Base-by-base conservation (phyloP, 2,113 vertebrate genomes). In the Carettochelys insculpta region DNA sequence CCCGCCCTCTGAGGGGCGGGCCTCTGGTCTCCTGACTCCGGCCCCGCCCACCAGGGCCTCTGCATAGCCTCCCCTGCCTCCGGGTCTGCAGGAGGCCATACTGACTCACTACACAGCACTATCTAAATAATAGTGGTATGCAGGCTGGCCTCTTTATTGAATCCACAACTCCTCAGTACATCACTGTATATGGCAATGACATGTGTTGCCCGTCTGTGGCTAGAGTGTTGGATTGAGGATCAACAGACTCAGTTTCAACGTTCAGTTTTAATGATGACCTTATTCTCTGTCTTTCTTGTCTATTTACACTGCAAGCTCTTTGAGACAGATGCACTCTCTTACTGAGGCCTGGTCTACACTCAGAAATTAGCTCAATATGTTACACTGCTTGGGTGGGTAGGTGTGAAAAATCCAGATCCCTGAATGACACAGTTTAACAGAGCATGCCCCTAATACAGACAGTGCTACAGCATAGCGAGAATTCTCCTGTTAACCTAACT, bases 51-150 rank as follows among this genome's bases (percentile, higher is more conserved):
- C n/a, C n/a, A n/a, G n/a, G n/a, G n/a, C n/a, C n/a, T n/a, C n/a
- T n/a, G n/a, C n/a, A n/a, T n/a, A n/a, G n/a, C n/a, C n/a, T n/a
- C n/a, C n/a, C n/a, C n/a, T n/a, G n/a, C n/a, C n/a, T n/a, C n/a
- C n/a, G n/a, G n/a, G n/a, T n/a, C n/a, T n/a, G n/a, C n/a, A n/a
- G n/a, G n/a, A n/a, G n/a, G n/a, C n/a, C n/a, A n/a, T n/a, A n/a
- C n/a, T n/a, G n/a, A n/a, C n/a, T n/a, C n/a, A n/a, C n/a, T n/a
- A n/a, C n/a, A n/a, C n/a, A n/a, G n/a, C 92, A 94, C 92, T 89
- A 38, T 82, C 93, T 52, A 85, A 77, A 86, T 68, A 76, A 31
- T 88, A 2, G 1, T 95, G 92, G 92, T 95, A 93, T 87, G 78
- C 90, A 88, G 90, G 82, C 2, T 95, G 88, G 80, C 86, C 91